Base-by-base conservation (phyloP, 2,113 vertebrate species). In the Glaucomys volans region DNA sequence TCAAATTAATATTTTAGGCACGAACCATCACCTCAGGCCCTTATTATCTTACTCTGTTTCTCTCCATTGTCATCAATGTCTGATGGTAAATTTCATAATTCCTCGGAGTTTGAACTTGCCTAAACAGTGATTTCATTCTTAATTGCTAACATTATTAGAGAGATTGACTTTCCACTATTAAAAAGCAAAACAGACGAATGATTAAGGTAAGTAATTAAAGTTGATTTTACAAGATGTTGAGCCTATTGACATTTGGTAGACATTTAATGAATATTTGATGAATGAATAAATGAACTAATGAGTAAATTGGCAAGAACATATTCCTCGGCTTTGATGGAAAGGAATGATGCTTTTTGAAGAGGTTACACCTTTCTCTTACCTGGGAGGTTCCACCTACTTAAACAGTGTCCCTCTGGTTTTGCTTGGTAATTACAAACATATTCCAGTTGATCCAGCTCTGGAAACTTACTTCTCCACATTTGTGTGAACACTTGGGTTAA, bases 71-170 rank as follows among this genome's bases (percentile, higher is more conserved):
- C 71, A 84, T 86, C 40, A 52, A 4, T 50, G 16, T 59, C 87
- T 94, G 92, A 85, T 80, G 37, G 32, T 87, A 90, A 75, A 11
- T 83, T 95, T 81, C 50, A 59, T 75, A 77, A 94, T 87, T 83
- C 20, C n/a, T 32, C 42, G 90, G 72, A 57, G 47, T 11, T 74
- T 54, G 20, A 77, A 87, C 2, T 74, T 94, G 8, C 37, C 79
- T 81, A n/a, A 77, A 83, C 2, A 62, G 28, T 79, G 8, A 6
- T 64, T 94, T 54, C 13, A 86, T 66, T 88, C 91, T 85, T 91
- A 76, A 88, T 75, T 71, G 62, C 75, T 79, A 40, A 86, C 47
- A 59, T 62, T 91, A 74, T 66, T 54, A 93, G 26, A 92, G 47
- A 83, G 44, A 91, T 35, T 54, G 26, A 62, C 40, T 83, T 44